These are phyloP conservation scores for Rhagophthalmus giganteus DNA, from an alignment of 2,888 invertebrate genomes.

Conservation along the genomic window DNA sequence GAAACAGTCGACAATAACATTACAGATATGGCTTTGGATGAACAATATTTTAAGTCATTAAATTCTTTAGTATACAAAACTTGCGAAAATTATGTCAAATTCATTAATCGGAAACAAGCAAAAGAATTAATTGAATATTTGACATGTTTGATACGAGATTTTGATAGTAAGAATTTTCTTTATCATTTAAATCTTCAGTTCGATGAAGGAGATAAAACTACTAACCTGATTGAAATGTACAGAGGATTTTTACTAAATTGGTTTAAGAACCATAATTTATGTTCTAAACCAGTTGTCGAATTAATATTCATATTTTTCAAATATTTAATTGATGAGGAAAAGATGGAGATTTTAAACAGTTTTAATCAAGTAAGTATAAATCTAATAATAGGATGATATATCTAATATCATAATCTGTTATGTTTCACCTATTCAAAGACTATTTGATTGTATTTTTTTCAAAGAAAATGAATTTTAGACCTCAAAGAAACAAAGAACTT, in stretches of 20 bases:
- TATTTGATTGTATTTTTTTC: too few relatives aligned
- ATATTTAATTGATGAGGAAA: constrained; percentile 60
- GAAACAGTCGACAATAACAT: constrained; percentile 31
- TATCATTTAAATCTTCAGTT: constrained; percentile 50
- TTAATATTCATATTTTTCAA: constrained; percentile 65
- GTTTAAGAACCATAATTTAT: constrained; percentile 58
- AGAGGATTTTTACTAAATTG: constrained; percentile 50
- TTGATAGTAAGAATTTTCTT: constrained; percentile 61
- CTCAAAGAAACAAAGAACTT: too few relatives aligned
- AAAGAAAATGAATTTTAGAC: too few relatives aligned
- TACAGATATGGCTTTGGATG: constrained; percentile 36
- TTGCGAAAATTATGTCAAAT: constrained; percentile 61
- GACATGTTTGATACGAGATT: constrained; percentile 60
- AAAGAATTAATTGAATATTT: constrained; percentile 59
- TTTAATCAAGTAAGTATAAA: constrained; percentile 60
- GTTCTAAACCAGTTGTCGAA: constrained; percentile 62
- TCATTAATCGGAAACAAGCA: constrained; percentile 55
- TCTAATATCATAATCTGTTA: too few relatives aligned
- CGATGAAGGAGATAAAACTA: constrained; percentile 31
- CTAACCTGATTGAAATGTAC: constrained; percentile 42
- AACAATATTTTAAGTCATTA: constrained; percentile 56
- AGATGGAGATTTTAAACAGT: constrained; percentile 59
- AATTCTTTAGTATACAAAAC: constrained; percentile 55
- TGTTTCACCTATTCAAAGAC: too few relatives aligned
- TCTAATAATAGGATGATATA: too few relatives aligned